Percentiles rank a stretch among this genome's conserved stretches.
phyloP scores from a whole-genome alignment of 2,888 invertebrate species.

The Heliconius charithonia region DNA sequence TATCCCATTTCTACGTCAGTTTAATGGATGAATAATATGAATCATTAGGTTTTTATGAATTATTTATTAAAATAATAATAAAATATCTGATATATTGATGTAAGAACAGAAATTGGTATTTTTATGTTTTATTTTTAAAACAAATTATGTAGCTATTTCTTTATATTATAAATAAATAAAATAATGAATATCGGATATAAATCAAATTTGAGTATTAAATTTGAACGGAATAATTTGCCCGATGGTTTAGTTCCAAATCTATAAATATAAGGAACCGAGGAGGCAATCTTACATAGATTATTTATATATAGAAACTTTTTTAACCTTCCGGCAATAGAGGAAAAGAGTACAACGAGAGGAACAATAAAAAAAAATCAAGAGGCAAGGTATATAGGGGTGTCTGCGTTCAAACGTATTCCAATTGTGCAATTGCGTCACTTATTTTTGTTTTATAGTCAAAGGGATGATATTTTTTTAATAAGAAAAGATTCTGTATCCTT shows the following conservation, averaged over 20 bases:
- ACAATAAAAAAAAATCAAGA: no score
- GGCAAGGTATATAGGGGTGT: no score
- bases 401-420: no score
- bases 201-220: background rate
- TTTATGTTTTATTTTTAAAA: background rate
- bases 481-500: no score
- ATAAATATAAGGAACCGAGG: background rate
- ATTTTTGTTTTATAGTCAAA: no score
- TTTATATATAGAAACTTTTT: no score
- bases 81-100: background rate
- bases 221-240: background rate
- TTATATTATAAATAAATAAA: background rate
- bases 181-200: no score
- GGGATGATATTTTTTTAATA: no score
- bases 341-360: no score
- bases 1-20: conserved; percentile 24
- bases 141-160: background rate
- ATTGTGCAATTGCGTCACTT: no score
- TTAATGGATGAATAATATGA: conserved; percentile 28
- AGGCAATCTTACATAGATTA: background rate
- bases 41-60: background rate
- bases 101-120: background rate
- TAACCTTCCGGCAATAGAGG: no score
- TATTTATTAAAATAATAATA: background rate
- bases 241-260: background rate